Evolutionary conservation across 1,140 invertebrate genomes (phyloP).

Genomic region (Mya arenaria): DNA sequence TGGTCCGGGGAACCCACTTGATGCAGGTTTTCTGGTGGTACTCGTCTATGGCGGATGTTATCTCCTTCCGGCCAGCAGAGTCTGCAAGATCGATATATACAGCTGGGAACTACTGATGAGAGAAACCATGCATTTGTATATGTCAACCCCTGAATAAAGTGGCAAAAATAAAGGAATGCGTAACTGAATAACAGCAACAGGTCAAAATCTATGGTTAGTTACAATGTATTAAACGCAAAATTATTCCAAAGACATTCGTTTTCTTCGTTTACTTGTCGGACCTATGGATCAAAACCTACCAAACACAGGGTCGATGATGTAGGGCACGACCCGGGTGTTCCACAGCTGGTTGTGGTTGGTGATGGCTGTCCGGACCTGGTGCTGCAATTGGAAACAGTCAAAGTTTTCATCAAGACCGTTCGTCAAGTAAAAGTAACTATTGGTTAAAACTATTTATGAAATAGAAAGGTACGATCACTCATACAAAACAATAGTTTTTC

Average conservation of each 20-base stretch:
- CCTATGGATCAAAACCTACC: constrained; percentile 62
- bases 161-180: no score
- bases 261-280: no score
- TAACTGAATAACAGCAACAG: no score
- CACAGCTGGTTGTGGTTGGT: constrained; percentile 56
- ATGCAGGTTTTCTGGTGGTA: constrained; percentile 99
- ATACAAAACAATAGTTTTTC: background rate
- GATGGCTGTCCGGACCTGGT: constrained; percentile 55
- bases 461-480: background rate
- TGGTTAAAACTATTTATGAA: background rate
- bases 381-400: background rate
- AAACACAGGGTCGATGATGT: constrained; percentile 59
- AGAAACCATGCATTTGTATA: no score
- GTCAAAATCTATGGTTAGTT: no score
- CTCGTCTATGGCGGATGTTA: constrained; percentile 93
- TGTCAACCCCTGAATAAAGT: no score
- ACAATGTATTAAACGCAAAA: no score
- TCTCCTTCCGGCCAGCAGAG: constrained; percentile 45
- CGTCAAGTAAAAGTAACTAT: background rate
- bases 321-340: constrained; percentile 63
- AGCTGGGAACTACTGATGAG: no score
- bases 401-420: background rate
- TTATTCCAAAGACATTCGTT: no score
- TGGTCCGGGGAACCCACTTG: constrained; percentile 94
- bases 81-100: constrained; percentile 53